Evolutionary conservation across 2,113 vertebrate genomes (phyloP).

Genomic region (Sterrhoptilus dennistouni): DNA sequence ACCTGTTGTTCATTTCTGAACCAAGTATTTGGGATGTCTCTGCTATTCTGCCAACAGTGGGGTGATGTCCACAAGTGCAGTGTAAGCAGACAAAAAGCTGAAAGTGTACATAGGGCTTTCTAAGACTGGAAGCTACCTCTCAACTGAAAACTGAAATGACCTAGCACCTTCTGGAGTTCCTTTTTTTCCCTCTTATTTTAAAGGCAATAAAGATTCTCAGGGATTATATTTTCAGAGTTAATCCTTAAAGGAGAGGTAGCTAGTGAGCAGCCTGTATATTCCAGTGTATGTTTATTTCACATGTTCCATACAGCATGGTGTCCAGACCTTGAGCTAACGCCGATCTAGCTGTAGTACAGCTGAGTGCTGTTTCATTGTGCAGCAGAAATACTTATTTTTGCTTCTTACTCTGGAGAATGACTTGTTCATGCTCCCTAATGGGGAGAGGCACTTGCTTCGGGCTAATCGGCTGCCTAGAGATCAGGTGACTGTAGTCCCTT

Average conservation of each 20-base stretch:
- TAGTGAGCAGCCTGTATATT: not conserved
- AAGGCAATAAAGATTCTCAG: not conserved
- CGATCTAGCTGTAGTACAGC: fast-evolving
- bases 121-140: not conserved
- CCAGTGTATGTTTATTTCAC: not conserved
- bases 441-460: not conserved
- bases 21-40: not conserved
- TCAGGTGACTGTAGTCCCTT: not conserved
- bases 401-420: not conserved
- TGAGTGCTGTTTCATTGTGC: not conserved
- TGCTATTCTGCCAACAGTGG: not conserved
- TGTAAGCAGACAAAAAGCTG: not conserved
- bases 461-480: not conserved
- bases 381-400: not conserved
- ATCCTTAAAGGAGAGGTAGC: not conserved
- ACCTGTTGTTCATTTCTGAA: not conserved
- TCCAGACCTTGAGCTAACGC: not conserved
- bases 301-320: fast-evolving
- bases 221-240: not conserved
- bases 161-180: not conserved
- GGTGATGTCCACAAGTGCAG: not conserved
- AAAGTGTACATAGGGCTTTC: fast-evolving
- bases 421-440: not conserved
- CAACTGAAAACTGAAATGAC: not conserved
- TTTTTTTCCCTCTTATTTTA: not conserved